Evolutionary conservation across 2,113 vertebrate genomes (phyloP), one percentile per base, ranked within the genome.

Genomic region (Leucopternis melanops): DNA sequence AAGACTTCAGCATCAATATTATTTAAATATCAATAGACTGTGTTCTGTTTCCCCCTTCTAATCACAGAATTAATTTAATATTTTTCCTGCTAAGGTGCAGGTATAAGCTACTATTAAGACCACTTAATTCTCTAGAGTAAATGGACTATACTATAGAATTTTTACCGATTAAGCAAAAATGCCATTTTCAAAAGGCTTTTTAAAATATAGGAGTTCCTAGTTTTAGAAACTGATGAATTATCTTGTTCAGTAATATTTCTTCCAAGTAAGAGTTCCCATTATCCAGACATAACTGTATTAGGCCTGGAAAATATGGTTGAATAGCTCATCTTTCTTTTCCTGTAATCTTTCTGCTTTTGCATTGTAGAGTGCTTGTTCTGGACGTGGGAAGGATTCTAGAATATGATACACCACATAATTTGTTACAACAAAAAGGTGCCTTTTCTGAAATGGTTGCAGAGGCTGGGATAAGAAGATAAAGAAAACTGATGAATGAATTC

Each of bases 291-390:
- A 65, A 1, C 15, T 54, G 10, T 47, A 61, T 16, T 22, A 17
- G 25, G 22, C 25, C 5, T 29, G 6, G 34, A 80, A 74, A 58
- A 50, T 22, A 57, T 6, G 5, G 31, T 16, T 62, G 74, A 79
- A 75, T 13, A 70, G 16, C 10, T 77, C 18, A 55, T 49, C 58
- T 54, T 70, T 52, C 8, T 47, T 66, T 13, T 69, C 7, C 63
- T 79, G 26, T 83, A 49, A 92, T 16, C 34, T 67, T 82, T 91
- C 86, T 96, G 19, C 92, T 90, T 85, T 96, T 55, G 23, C 49
- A 29, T 91, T 95, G 38, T 81, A 98, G 97, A 92, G 93, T 98
- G 69, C 95, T 98, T 92, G 97, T 98, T 90, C 95, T 98, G 75
- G 97, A 98, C 3, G 34, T 91, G 57, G 97, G 97, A 81, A 97